Conservation (phyloP, 2,888 invertebrate species). For the Melanchra persicariae region DNA sequence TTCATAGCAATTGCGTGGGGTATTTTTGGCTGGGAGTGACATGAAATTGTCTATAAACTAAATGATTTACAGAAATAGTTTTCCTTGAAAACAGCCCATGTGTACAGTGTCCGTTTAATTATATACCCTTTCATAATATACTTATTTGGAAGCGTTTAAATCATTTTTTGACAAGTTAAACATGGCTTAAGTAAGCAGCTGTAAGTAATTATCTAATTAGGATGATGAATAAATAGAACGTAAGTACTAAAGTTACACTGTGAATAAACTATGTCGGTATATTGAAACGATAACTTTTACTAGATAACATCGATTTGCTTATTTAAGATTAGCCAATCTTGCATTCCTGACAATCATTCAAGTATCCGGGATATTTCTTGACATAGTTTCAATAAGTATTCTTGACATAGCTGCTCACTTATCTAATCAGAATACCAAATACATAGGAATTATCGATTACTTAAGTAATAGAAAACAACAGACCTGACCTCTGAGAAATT, state of each 20-base stretch:
- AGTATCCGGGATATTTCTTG: background rate
- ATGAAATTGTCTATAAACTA: background rate
- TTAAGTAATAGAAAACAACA: too few species aligned
- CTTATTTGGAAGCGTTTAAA: background rate
- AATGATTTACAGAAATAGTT: background rate
- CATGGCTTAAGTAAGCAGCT: background rate
- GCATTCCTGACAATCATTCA: background rate
- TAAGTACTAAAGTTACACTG: too few species aligned
- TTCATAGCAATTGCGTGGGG: background rate
- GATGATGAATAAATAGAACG: too few species aligned
- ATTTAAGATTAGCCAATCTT: background rate
- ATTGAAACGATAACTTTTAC: slow-evolving; percentile 10
- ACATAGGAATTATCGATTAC: too few species aligned
- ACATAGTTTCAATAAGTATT: too few species aligned
- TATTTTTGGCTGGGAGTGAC: background rate
- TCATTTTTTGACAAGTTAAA: background rate
- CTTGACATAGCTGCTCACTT: too few species aligned
- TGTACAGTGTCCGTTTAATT: background rate
- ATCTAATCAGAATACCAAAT: too few species aligned
- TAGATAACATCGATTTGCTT: slow-evolving; percentile 18
- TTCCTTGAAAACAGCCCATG: background rate
- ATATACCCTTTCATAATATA: background rate
- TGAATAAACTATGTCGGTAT: too few species aligned
- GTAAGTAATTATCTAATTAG: too few species aligned
- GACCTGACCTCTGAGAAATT: too few species aligned